Evolutionary conservation across 1,140 invertebrate genomes (phyloP).

Genomic region (Neodiprion fabricii): DNA sequence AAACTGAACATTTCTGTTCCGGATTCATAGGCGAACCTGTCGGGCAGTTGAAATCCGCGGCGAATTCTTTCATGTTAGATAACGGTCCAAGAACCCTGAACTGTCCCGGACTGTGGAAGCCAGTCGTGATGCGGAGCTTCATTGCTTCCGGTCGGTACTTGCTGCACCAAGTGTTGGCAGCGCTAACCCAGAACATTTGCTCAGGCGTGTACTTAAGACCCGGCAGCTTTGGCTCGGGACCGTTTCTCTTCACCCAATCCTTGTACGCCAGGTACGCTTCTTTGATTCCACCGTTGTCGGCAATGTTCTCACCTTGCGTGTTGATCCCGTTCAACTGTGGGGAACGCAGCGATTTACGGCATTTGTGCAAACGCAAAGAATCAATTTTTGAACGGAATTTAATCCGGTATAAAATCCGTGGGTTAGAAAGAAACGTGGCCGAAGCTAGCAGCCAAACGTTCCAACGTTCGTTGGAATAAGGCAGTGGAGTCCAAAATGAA

Average conservation of each 20-base stretch:
- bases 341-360: constrained; percentile 22
- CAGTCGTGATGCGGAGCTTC: constrained; percentile 76
- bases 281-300: constrained; percentile 89
- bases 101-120: constrained; percentile 79
- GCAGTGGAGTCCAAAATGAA: no score
- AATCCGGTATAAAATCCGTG: no score
- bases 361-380: neutral
- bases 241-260: constrained; percentile 72
- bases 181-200: constrained; percentile 82
- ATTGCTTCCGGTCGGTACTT: constrained; percentile 75
- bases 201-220: constrained; percentile 64
- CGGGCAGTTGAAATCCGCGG: constrained; percentile 87
- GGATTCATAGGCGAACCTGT: constrained; percentile 87
- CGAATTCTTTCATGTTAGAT: constrained; percentile 89
- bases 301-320: constrained; percentile 92
- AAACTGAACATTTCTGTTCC: constrained; percentile 82
- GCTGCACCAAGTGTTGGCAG: constrained; percentile 73
- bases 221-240: constrained; percentile 69
- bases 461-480: no score
- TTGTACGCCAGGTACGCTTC: constrained; percentile 85
- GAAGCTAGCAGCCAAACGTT: no score
- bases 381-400: neutral
- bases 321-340: constrained; percentile 84
- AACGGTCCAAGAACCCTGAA: constrained; percentile 89
- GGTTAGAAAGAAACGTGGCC: no score